Base-by-base conservation (phyloP, 37 sponge, comb jelly and placozoan species). In the Axinella damicornis region DNA sequence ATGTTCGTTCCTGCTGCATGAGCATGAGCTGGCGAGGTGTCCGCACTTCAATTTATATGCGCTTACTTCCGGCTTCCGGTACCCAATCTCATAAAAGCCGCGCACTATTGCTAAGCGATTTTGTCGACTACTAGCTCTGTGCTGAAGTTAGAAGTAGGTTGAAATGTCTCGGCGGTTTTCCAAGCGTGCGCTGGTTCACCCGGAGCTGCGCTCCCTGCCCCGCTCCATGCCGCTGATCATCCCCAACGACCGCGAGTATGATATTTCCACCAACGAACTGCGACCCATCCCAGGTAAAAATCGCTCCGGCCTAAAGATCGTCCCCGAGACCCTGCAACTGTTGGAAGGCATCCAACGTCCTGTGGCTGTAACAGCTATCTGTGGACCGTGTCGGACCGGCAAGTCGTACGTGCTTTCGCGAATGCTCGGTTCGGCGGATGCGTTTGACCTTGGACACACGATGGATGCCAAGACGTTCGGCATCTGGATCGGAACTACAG, bases 351-450 rank as follows among this genome's bases (percentile, higher is more conserved):
- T 81, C n/a, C 15, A 25, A 11, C 0, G 36, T 4, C 70, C 69
- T 24, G 4, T 72, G 27, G 70, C 53, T 0, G 70, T 81, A 0
- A 0, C 68, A 0, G 25, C 81, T 19, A 69, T 81, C 33, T 25
- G 70, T 0, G 81, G 81, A 31, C 81, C 70, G 20, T 81, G 70
- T 22, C 81, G 81, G 12, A 56, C 70, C 0, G 81, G 81, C 1
- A 81, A 81, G 25, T 81, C 81, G 1, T 81, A 81, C 81, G 32
- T 81, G 16, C 71, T 81, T 24, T 69, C 71, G 32, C 69, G 81
- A 31, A 13, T 69, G 58, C 58, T 81, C 0, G 71, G 81, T 69
- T 69, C 71, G 1, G 1, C 71, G 13, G 81, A 69, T 6, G 71
- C 34, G 0, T 81, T 81, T 57, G 69, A 57, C 0, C 59, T 81